A percentile compares a stretch with the other conserved stretches of the same genome.
These are phyloP conservation scores for Ambastaia sidthimunki DNA, from an alignment of 2,797 vertebrate species.

Conservation along the genomic window DNA sequence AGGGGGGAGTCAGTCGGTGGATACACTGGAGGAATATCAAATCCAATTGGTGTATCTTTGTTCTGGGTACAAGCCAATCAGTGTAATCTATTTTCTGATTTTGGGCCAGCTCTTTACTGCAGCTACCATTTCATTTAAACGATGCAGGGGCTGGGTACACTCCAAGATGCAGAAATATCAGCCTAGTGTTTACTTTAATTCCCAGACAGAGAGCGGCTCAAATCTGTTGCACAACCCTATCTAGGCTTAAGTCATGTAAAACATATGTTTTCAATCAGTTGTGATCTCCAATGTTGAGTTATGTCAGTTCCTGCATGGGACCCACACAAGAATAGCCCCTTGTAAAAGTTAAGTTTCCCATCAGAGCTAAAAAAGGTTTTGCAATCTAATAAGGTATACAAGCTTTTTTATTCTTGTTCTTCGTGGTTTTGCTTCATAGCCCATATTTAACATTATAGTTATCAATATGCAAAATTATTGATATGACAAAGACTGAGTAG, in stretches of 20 bases:
- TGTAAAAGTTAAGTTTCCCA: not conserved
- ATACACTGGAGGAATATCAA: not conserved
- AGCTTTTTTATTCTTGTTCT: too few relatives aligned
- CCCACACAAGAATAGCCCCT: not conserved
- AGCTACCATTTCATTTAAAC: too few relatives aligned
- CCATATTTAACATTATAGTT: too few relatives aligned
- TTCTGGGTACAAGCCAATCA: constrained; percentile 29
- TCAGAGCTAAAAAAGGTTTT: too few relatives aligned
- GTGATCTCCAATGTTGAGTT: not conserved
- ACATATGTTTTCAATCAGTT: constrained; percentile 39
- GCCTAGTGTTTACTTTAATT: constrained; percentile 41
- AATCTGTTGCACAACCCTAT: constrained; percentile 20
- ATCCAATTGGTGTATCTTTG: constrained; percentile 33
- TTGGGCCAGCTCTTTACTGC: constrained; percentile 47
- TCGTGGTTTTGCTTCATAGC: too few relatives aligned
- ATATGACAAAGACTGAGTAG: too few relatives aligned
- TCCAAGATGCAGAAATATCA: constrained; percentile 34
- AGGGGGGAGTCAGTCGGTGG: too few relatives aligned
- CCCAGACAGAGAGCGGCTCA: constrained; percentile 3
- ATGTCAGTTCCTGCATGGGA: constrained; percentile 16
- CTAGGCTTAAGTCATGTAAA: constrained; percentile 19
- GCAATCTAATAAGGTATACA: too few relatives aligned
- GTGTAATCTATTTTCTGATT: constrained; percentile 49
- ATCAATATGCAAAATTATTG: too few relatives aligned
- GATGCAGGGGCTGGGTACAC: constrained; percentile 20